Evolutionary conservation across 2,113 vertebrate genomes (phyloP), one percentile per base, ranked within the genome.

Genomic region (Zootoca vivipara): DNA sequence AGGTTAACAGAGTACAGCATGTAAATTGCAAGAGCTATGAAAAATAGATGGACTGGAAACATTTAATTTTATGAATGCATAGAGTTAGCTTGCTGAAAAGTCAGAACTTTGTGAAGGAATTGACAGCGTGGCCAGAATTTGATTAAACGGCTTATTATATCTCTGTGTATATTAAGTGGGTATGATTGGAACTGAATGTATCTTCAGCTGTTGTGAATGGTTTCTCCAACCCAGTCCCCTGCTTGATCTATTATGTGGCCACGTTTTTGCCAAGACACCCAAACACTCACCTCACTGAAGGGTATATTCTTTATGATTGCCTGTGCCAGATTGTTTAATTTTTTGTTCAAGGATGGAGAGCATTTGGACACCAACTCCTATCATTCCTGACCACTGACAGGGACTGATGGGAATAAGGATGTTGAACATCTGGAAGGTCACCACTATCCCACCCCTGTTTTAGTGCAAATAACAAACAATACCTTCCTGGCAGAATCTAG

Each of bases 11-110:
- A 1, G 16, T 89, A 74, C 28, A 88, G 42, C 87, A 16, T 82
- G 20, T 92, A 91, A 88, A 93, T 90, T 92, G 62, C 79, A 92
- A 85, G 42, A 74, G 78, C 15, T 38, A 42, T 72, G 30, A 73
- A 90, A 94, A 92, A 89, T 74, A 90, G 74, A 84, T 90, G 64
- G 30, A 90, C 4, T 82, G 92, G 75, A 93, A 93, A 70, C 22
- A 88, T 75, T 89, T 87, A 89, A 89, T 93, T 93, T 82, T 89
- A 84, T 94, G 74, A 80, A 26, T 89, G n/a, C 82, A 87, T 85
- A 72, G 38, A 72, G 6, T 82, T 80, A 92, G 26, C 38, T 89
- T 80, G 72, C 73, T 88, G 52, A 93, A 82, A 87, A 92, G 52
- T 87, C 22, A 13, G 86, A 89, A 90, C 24, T 89, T 69, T 64